Evolutionary conservation across 2,888 invertebrate genomes (phyloP), one percentile per base, ranked within the genome.

Genomic region (Papilio elwesi): DNA sequence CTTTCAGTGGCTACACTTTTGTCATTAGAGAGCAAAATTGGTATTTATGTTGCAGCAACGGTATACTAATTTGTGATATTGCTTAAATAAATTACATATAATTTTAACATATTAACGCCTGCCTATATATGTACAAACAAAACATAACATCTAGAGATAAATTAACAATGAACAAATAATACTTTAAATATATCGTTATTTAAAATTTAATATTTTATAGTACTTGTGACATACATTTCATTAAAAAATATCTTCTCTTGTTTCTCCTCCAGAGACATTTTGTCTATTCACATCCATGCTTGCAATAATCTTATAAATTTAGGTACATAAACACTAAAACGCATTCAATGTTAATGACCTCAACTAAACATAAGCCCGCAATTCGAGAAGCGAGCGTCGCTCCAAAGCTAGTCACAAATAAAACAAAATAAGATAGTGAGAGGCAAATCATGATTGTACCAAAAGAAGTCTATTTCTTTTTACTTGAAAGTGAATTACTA

Each of bases 401-500:
- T 36, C 9, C 43, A 57, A 55, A 13, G 55, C 36, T 65, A 26
- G 13, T 55, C 43, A 49, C 68, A 73, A 73, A 73, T 69, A 73
- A 69, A 72, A 72, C 71, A 74, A 75, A 71, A 71, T 53, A 55
- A 38, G 74, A 83, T 67, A 73, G 83, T 82, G 83, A 83, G 80
- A 79, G 83, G 81, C 80, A 76, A 74, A 76, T 77, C 75, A 78
- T 78, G 49, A 62, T 73, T 73, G 65, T 65, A 69, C 59, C 71
- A 73, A 74, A 71, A 70, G 68, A 53, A 66, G 63, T 65, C 52
- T 71, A 70, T 64, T 69, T 74, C 77, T 79, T 75, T 78, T 78
- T 77, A 74, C 64, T 80, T 76, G 82, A 82, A 83, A 83, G 83
- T 79, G 76, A 77, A 79, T 79, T 75, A 77, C 76, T 77, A 68